Conservation (phyloP, 2,888 invertebrate species). For the Agrotis segetum region DNA sequence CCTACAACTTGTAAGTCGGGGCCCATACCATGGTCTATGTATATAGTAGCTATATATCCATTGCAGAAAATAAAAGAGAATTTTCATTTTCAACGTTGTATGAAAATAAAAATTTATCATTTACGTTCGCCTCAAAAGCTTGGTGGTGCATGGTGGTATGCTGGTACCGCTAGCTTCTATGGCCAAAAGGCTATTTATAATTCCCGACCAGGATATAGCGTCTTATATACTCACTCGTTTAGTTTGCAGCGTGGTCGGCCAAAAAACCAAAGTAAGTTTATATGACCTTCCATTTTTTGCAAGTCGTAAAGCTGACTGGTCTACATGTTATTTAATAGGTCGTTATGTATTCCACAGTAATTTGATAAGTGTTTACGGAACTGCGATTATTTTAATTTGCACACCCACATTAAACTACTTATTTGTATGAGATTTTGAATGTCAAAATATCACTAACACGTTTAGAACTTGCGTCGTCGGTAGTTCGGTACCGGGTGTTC, state of each 20-base stretch:
- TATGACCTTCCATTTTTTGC: constrained; percentile 55
- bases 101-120: not conserved
- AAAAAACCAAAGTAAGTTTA: constrained; percentile 30
- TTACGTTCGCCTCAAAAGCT: not conserved
- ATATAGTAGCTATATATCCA: too few relatives aligned
- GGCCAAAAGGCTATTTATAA: constrained; percentile 25
- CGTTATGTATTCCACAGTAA: not conserved
- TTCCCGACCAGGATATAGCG: constrained; percentile 36
- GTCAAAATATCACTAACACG: not conserved
- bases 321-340: not conserved
- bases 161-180: not conserved
- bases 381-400: not conserved
- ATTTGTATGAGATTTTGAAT: not conserved
- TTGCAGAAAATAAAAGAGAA: too few relatives aligned
- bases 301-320: constrained; percentile 25
- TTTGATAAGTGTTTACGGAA: constrained; percentile 41
- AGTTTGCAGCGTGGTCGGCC: constrained; percentile 3
- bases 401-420: constrained; percentile 15
- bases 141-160: not conserved
- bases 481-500: too few relatives aligned
- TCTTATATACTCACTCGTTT: constrained; percentile 13
- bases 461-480: not conserved
- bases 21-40: too few relatives aligned
- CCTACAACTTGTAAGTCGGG: too few relatives aligned
- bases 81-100: not conserved